Percentiles rank a stretch among this genome's conserved stretches.
Evolutionary conservation across 2,113 vertebrate species (phyloP).

Genomic region (Protobothrops flavoviridis): DNA sequence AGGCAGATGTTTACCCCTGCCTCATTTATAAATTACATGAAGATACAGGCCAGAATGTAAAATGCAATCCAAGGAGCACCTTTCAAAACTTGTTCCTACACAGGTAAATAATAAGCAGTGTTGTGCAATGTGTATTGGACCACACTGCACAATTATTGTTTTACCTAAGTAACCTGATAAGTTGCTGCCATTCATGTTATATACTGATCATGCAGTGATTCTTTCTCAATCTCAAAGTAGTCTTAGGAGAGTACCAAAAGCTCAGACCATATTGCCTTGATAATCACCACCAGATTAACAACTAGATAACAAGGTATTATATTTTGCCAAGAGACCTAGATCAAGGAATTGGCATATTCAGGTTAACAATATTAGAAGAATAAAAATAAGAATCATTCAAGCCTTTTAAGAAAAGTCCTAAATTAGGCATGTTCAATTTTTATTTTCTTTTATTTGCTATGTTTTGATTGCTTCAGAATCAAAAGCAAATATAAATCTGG

Average conservation of each 20-base stretch:
- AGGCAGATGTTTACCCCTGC: not conserved
- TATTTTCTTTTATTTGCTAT: not conserved
- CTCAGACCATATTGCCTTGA: not conserved
- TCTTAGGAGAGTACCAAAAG: not conserved
- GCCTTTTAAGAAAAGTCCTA: not conserved
- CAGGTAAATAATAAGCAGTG: not conserved
- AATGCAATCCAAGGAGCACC: not conserved
- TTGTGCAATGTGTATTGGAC: not conserved
- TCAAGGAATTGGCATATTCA: not conserved
- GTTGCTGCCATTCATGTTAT: not conserved
- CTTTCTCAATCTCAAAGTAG: not conserved
- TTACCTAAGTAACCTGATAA: not conserved
- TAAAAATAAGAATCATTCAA: not conserved
- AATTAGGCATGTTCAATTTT: not conserved
- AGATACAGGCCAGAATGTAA: not conserved
- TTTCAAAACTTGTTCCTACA: not conserved
- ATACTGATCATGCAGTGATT: not conserved
- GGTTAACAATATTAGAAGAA: not conserved
- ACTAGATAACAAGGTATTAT: not conserved
- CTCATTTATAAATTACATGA: not conserved
- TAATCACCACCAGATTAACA: not conserved
- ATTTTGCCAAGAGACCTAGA: not conserved
- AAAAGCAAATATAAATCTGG: not conserved
- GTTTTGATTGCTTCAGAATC: not conserved
- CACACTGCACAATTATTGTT: not conserved